Conservation (phyloP, 2,888 invertebrate species). For the Panorpa germanica region DNA sequence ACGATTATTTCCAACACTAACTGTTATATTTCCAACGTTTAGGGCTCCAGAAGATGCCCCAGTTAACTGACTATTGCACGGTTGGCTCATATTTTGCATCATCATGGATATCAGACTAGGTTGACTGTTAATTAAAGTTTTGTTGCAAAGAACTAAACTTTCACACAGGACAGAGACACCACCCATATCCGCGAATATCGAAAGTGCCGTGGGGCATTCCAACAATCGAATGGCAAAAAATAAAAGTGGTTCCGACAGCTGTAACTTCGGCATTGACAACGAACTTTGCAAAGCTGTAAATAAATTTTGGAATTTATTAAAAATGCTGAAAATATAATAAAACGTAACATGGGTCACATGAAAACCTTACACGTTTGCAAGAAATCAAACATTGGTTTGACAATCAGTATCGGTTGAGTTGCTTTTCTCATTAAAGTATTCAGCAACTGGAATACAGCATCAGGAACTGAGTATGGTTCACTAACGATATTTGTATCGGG, state of each 20-base stretch:
- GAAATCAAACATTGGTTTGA: constrained; percentile 59
- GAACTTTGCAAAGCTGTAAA: constrained; percentile 20
- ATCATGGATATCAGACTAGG: constrained; percentile 42
- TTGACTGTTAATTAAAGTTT: constrained; percentile 46
- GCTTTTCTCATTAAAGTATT: constrained; percentile 58
- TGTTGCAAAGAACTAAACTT: constrained; percentile 57
- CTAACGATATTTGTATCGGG: constrained; percentile 20
- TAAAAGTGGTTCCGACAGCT: constrained; percentile 70
- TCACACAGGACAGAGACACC: constrained; percentile 57
- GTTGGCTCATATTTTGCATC: constrained; percentile 40
- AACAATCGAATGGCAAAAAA: constrained; percentile 66
- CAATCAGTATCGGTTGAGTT: constrained; percentile 51
- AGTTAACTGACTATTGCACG: constrained; percentile 23
- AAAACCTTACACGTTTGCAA: constrained; percentile 25
- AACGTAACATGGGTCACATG: constrained; percentile 2
- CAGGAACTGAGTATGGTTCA: constrained; percentile 63
- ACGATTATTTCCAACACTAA: constrained; percentile 22
- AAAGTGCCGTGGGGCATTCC: constrained; percentile 54
- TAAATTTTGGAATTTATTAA: neutral
- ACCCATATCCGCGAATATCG: constrained; percentile 55
- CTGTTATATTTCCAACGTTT: constrained; percentile 21
- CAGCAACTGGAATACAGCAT: constrained; percentile 73
- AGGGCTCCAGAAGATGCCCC: constrained; percentile 18
- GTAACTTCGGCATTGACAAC: constrained; percentile 22
- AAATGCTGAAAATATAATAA: constrained; percentile 1